A percentile compares a stretch with the other conserved stretches of the same genome.
These are phyloP conservation scores for Planococcus citri DNA, from an alignment of 1,140 invertebrate genomes.

Conservation along the genomic window DNA sequence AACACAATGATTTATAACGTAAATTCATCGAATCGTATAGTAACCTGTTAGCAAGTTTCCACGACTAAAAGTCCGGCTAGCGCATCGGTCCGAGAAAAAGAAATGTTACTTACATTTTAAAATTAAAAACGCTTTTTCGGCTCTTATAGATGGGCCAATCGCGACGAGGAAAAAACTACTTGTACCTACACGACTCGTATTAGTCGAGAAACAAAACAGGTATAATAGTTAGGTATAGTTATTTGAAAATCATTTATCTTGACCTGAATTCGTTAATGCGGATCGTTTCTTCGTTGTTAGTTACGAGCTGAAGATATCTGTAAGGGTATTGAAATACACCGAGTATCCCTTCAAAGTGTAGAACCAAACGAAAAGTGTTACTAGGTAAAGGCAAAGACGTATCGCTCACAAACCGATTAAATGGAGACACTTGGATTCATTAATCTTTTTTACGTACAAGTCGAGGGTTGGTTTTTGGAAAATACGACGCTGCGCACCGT, in stretches of 20 bases:
- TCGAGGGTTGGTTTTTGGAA: background rate
- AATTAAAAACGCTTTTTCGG: no score
- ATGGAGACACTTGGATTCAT: constrained; percentile 16
- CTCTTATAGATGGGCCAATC: no score
- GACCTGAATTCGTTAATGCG: constrained; percentile 9
- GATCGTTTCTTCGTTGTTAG: constrained; percentile 1
- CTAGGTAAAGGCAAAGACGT: background rate
- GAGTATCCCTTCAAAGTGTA: constrained; percentile 11
- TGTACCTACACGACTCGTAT: no score
- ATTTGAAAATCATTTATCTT: constrained; percentile 17
- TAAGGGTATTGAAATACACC: constrained; percentile 13
- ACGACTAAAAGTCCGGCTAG: no score
- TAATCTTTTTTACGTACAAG: constrained; percentile 16
- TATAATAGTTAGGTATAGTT: constrained; percentile 16
- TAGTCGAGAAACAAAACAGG: constrained; percentile 8
- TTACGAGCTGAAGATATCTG: background rate
- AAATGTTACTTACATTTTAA: no score
- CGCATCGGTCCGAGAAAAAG: no score
- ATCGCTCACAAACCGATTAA: constrained; percentile 15
- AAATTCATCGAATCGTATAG: no score
- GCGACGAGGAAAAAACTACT: background rate
- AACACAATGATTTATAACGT: no score
- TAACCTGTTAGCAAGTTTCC: no score
- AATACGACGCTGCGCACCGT: no score
- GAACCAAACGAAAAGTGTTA: background rate